phyloP scores from a whole-genome alignment of 2,888 invertebrate genomes.

The Galerucella pusilla region DNA sequence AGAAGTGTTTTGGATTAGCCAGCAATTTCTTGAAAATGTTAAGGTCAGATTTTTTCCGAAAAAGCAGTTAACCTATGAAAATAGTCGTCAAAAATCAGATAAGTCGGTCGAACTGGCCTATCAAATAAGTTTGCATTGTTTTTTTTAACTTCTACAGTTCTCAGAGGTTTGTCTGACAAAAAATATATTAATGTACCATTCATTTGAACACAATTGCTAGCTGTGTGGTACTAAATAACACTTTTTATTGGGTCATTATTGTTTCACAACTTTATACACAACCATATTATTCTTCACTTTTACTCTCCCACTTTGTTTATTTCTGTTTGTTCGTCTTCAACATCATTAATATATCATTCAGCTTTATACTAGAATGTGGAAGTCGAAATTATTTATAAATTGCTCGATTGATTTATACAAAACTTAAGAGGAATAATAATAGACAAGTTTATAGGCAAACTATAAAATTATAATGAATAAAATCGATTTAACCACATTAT shows the following conservation, averaged over 20 bases:
- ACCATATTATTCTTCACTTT: conserved; percentile 41
- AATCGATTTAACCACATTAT: too few relatives aligned
- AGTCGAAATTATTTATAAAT: conserved; percentile 4
- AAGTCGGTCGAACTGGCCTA: conserved; percentile 26
- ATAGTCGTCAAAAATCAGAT: conserved; percentile 11
- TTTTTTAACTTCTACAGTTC: conserved; percentile 59
- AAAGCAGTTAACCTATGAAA: background rate
- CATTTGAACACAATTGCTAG: conserved; percentile 63
- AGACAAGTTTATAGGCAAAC: background rate
- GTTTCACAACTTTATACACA: conserved; percentile 46
- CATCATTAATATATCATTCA: conserved; percentile 7
- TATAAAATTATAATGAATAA: too few relatives aligned
- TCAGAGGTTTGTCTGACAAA: conserved; percentile 58
- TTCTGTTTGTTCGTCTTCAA: background rate
- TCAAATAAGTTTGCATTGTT: conserved; percentile 52
- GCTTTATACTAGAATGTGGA: background rate
- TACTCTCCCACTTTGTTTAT: conserved; percentile 22
- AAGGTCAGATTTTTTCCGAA: too few relatives aligned
- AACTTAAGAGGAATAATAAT: background rate
- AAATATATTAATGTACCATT: conserved; percentile 62
- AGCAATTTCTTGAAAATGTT: too few relatives aligned
- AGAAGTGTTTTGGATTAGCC: too few relatives aligned
- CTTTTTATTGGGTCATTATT: conserved; percentile 52
- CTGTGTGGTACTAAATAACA: conserved; percentile 56
- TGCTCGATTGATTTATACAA: background rate